Evolutionary conservation across 2,797 vertebrate genomes (phyloP), one percentile per base, ranked within the genome.

Genomic region (Pygocentrus nattereri): DNA sequence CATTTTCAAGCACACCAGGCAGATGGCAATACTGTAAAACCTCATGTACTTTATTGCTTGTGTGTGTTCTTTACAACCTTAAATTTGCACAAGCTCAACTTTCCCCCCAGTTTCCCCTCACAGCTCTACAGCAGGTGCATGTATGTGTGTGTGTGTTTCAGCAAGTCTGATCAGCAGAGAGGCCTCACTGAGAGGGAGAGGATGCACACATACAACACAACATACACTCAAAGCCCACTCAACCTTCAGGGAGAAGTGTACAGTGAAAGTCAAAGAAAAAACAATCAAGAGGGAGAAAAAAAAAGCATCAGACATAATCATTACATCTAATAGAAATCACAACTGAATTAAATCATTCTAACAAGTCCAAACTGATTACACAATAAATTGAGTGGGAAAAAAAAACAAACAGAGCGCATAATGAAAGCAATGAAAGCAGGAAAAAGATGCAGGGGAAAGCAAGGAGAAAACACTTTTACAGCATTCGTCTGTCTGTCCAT

Each of bases 31-130:
- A 65, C 80, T 70, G 84, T 94, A 93, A 95, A 94, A 94, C 88
- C 78, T 76, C 89, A 91, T 93, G 91, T 91, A 89, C 90, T 95
- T 95, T 95, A 95, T 95, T 95, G 92, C 92, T 92, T 76, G 84
- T 87, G 80, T 90, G 84, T 88, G 86, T 88, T 88, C 61, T 79
- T 76, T 54, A 82, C 79, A 76, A 80, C 59, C 70, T 81, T 80
- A 74, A 58, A 69, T 70, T 76, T 72, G 54, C 84, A 83, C 83
- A 87, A 87, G 81, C 76, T 16, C 68, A 50, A 78, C 25, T 23
- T 76, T 65, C 49, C 34, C 34, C 78, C 64, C 8, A n/a, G n/a
- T 16, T 81, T 61, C 67, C 52, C 58, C 25, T 23, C 62, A 41
- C 74, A 30, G 68, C 12, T 38, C 58, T 69, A 73, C 31, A 54